phyloP scores from a whole-genome alignment of 1,140 invertebrate genomes.

The Neodiprion pinetum region DNA sequence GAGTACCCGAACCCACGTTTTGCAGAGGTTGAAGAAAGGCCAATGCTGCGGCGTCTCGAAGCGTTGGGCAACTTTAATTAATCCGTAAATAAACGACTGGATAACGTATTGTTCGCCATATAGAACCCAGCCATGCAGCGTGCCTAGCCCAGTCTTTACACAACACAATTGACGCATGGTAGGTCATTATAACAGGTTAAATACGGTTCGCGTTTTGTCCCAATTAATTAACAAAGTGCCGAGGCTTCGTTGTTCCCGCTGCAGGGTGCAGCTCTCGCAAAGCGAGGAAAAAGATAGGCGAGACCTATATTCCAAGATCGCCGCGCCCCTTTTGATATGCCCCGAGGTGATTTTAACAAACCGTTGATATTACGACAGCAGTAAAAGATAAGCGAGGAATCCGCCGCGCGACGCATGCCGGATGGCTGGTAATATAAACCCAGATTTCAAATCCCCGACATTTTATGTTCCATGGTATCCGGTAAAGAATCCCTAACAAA shows the following conservation, averaged over 20 bases:
- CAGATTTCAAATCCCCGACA: no score
- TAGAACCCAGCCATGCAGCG: neutral
- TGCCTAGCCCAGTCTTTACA: neutral
- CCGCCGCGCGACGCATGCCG: no score
- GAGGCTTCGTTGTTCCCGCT: neutral
- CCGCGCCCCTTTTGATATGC: neutral
- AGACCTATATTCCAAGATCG: conserved; percentile 1
- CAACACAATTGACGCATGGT: neutral
- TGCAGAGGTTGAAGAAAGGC: no score
- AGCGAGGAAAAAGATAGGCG: no score
- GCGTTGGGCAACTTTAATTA: no score
- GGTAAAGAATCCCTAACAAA: no score
- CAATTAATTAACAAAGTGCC: neutral
- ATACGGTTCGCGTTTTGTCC: neutral
- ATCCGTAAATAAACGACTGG: no score
- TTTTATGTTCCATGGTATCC: no score
- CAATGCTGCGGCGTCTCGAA: no score
- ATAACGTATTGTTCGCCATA: neutral
- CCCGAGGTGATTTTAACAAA: neutral
- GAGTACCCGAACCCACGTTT: no score
- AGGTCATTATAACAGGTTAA: no score
- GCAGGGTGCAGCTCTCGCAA: neutral
- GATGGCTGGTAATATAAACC: no score
- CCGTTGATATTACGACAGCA: neutral
- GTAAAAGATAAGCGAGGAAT: neutral